phyloP scores from a whole-genome alignment of 92 coral and sea anemone species.

The Meandrina meandrites region DNA sequence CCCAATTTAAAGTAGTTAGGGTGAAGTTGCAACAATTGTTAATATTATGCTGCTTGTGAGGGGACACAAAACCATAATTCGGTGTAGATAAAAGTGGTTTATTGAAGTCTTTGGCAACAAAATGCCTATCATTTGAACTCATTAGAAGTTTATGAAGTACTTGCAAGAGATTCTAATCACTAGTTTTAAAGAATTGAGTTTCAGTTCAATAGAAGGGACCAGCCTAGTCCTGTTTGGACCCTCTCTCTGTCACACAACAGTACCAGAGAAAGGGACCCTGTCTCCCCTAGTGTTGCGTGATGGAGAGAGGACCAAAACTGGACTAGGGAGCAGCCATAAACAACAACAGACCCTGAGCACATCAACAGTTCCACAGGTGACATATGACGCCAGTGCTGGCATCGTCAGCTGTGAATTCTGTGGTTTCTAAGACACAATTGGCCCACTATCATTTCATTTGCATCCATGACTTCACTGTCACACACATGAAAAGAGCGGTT shows the following conservation, averaged over 20 bases:
- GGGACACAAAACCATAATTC: not conserved
- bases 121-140: not conserved
- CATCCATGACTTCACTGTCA: too few species aligned
- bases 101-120: not conserved
- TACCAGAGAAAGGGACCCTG: too few species aligned
- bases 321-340: not conserved
- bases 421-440: not conserved
- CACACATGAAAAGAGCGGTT: too few species aligned
- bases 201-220: not conserved
- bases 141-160: not conserved
- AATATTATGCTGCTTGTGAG: not conserved
- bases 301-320: too few species aligned
- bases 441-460: too few species aligned
- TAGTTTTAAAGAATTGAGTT: not conserved
- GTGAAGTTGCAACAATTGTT: not conserved
- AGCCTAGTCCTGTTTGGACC: too few species aligned
- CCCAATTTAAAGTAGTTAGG: not conserved
- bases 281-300: too few species aligned
- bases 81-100: not conserved
- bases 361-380: not conserved
- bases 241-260: too few species aligned
- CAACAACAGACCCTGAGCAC: not conserved
- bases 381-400: not conserved
- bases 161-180: not conserved
- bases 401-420: not conserved